Percentiles rank a stretch among this genome's conserved stretches.
phyloP scores from a whole-genome alignment of 2,113 vertebrate species.

The Oryctolagus cuniculus region mOryCun1.1 NC_091445.1:48091501-48092000 shows the following conservation, averaged over 20 bases:
- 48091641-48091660: conserved; percentile 77
- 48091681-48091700: conserved; percentile 76
- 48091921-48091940: not conserved
- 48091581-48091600: conserved; percentile 49
- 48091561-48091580: conserved; percentile 26
- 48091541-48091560: conserved; percentile 62
- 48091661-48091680: conserved; percentile 67
- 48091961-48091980: not conserved
- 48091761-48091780: not conserved
- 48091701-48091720: conserved; percentile 57
- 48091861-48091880: not conserved
- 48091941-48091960: not conserved
- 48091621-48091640: conserved; percentile 73
- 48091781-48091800: not conserved
- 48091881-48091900: not conserved
- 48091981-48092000: not conserved
- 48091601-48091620: conserved; percentile 64
- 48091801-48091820: not conserved
- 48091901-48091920: not conserved
- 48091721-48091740: conserved; percentile 63
- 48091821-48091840: not conserved
- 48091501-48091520: conserved; percentile 83
- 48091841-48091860: conserved; percentile 8
- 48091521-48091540: conserved; percentile 78
- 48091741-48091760: not conserved